Evolutionary conservation across 2,113 vertebrate species (phyloP), one percentile per base, ranked within the genome.

Genomic region (Choloepus hoffmanni): DNA sequence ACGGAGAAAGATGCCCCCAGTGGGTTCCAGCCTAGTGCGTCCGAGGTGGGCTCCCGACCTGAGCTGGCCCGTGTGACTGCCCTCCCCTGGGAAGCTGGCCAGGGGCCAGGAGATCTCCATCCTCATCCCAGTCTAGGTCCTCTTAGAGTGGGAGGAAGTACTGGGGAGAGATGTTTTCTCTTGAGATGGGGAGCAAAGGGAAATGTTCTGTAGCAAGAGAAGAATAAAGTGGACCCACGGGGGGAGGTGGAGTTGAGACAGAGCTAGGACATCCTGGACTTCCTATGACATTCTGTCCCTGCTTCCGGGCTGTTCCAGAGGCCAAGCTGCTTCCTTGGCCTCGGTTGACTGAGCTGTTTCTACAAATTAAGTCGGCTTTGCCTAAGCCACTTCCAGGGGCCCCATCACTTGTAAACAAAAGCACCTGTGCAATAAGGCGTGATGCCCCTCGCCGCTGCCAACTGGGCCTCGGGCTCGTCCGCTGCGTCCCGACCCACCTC

Each of bases 211-310:
- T 2, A 81, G 78, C 28, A 48, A 68, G n/a, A 93, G 55, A 33
- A 68, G 14, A 82, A 15, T 2, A n/a, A 18, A 12, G 7, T 0
- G 0, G 50, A 58, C 28, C 3, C 0, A 0, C 19, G 3, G 36
- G 24, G 28, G 30, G 67, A 10, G 7, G 19, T 7, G 7, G 40
- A 40, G 24, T 1, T 7, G 15, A 40, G 48, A 8, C 7, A 19
- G 76, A n/a, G 12, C 36, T 21, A 45, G 30, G 45, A 9, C 3
- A 26, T 21, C 36, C 4, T 15, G 9, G 82, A 28, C 7, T 21
- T 55, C 73, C 15, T 23, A 7, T 0, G 26, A 30, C 18, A 18
- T 24, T n/a, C n/a, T 7, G 30, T 16, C 36, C 36, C n/a, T n/a
- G n/a, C n/a, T n/a, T n/a, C n/a, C n/a, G n/a, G n/a, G n/a, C n/a